phyloP scores from a whole-genome alignment of 2,797 vertebrate genomes.

The Helicolenus hilgendorfi region DNA sequence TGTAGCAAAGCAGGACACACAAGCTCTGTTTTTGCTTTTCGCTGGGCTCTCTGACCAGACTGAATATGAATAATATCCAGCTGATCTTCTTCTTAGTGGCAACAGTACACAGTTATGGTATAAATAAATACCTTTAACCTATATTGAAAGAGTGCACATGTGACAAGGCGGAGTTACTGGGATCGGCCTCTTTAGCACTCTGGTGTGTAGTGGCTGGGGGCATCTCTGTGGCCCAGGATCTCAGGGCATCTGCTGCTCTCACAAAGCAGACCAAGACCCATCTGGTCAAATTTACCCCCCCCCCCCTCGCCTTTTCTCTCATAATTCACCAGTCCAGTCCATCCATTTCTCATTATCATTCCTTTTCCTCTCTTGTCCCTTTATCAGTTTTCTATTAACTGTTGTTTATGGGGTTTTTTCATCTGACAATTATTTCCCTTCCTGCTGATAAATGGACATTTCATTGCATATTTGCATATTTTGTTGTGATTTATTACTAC shows the following conservation, averaged over 20 bases:
- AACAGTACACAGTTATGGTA: background rate
- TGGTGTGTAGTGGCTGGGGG: conserved; percentile 46
- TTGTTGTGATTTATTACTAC: background rate
- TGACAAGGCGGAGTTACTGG: conserved; percentile 7
- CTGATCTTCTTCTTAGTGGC: background rate
- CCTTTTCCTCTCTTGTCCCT: background rate
- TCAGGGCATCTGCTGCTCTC: conserved; percentile 86
- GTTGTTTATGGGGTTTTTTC: background rate
- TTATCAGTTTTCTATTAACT: background rate
- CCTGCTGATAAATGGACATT: background rate
- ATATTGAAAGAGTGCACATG: conserved; percentile 29
- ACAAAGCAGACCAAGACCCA: conserved; percentile 78
- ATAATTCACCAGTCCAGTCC: conserved; percentile 31
- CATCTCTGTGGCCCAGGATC: conserved; percentile 69
- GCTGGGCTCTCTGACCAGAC: background rate
- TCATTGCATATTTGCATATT: background rate
- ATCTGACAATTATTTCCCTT: background rate
- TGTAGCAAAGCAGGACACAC: background rate
- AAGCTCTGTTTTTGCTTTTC: background rate
- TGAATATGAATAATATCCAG: background rate
- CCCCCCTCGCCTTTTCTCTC: background rate
- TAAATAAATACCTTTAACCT: conserved; percentile 41
- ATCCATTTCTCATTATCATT: conserved; percentile 10
- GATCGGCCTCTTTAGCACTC: conserved; percentile 42
- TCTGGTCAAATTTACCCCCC: conserved; percentile 72